Percentiles rank a stretch among this genome's conserved stretches.
These are phyloP conservation scores for Pentamera pediparva DNA, from an alignment of 53 echinoderm and acorn worm species.

Conservation along the genomic window DNA sequence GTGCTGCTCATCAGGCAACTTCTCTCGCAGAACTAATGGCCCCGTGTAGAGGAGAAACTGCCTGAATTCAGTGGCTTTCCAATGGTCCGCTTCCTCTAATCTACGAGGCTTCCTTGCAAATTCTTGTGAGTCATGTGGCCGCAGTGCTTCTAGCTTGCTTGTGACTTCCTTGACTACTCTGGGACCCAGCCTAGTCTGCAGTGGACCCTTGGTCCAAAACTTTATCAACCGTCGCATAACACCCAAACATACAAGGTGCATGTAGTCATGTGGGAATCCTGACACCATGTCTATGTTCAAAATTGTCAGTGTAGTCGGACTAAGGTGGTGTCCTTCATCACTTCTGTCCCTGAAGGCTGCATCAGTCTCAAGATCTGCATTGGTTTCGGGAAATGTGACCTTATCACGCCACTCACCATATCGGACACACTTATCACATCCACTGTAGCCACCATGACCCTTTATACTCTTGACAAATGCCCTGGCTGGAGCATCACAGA, in stretches of 20 bases:
- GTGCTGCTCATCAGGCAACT: conserved; percentile 14
- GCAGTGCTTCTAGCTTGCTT: neutral
- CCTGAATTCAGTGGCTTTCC: conserved; percentile 67
- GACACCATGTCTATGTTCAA: conserved; percentile 43
- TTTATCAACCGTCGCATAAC: conserved; percentile 42
- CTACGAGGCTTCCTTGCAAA: conserved; percentile 45
- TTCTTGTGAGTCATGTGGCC: neutral
- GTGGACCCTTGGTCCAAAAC: conserved; percentile 54
- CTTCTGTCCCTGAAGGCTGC: conserved; percentile 13
- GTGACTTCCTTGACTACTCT: neutral
- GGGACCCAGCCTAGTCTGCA: neutral
- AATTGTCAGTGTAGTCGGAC: conserved; percentile 31
- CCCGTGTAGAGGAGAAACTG: conserved; percentile 62
- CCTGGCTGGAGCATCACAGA: conserved; percentile 62
- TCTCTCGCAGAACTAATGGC: conserved; percentile 25
- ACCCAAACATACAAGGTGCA: conserved; percentile 59
- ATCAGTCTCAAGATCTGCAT: conserved; percentile 42
- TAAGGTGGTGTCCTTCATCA: conserved; percentile 39
- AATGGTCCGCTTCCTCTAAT: conserved; percentile 35
- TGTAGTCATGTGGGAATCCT: conserved; percentile 48
- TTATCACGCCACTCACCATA: conserved; percentile 39
- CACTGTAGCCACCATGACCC: conserved; percentile 44
- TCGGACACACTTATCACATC: conserved; percentile 51
- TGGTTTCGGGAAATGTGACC: conserved; percentile 44
- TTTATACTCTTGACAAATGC: conserved; percentile 45